Evolutionary conservation across 2,113 vertebrate species (phyloP).

Genomic region (Sclerurus mexicanus): DNA sequence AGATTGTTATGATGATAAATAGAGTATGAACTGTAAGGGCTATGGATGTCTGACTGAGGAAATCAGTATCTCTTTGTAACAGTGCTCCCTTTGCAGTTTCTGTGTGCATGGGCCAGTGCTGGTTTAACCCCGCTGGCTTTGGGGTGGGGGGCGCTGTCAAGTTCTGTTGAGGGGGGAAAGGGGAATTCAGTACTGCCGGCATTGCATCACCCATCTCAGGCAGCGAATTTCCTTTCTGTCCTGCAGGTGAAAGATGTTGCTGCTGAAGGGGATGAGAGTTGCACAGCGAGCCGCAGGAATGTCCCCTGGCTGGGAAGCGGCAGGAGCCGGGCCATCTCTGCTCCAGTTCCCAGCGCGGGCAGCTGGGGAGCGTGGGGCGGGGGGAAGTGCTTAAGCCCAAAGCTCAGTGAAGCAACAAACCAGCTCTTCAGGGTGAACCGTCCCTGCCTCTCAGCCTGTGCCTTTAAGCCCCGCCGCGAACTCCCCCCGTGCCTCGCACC

Average conservation of each 20-base stretch:
- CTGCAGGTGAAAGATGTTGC: neutral
- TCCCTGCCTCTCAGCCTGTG: neutral
- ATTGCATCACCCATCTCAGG: fast-evolving
- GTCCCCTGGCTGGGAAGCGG: neutral
- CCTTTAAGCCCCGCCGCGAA: constrained; percentile 8
- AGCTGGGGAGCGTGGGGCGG: neutral
- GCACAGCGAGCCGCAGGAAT: fast-evolving
- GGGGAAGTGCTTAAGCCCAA: neutral
- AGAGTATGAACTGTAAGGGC: neutral
- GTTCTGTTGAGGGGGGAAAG: neutral
- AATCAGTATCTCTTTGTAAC: neutral
- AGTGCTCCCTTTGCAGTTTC: neutral
- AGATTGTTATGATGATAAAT: neutral
- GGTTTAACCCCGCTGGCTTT: neutral
- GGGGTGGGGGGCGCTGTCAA: neutral
- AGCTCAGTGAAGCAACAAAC: neutral
- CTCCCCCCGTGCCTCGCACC: neutral
- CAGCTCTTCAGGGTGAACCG: neutral
- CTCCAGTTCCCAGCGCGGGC: neutral
- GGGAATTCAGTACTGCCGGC: neutral
- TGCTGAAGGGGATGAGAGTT: fast-evolving
- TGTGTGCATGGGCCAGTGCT: neutral
- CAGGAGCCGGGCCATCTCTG: neutral
- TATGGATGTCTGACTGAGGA: neutral
- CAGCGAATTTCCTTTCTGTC: too few species aligned